These are phyloP conservation scores for Monarcha castaneiventris DNA, from an alignment of 2,113 vertebrate genomes.

Conservation along the genomic window DNA sequence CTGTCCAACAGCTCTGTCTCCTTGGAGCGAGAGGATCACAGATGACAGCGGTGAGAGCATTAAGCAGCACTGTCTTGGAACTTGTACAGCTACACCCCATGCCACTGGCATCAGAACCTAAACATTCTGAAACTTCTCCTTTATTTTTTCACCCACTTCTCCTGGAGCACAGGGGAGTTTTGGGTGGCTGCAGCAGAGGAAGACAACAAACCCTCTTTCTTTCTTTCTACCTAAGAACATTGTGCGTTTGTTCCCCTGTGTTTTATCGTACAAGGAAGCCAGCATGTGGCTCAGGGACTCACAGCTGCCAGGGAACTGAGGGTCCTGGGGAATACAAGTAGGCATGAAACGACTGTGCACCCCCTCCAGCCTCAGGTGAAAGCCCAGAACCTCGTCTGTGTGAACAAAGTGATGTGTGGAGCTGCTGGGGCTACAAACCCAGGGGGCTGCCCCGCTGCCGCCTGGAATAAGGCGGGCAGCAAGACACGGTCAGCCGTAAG, in stretches of 20 bases:
- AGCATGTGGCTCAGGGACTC: neutral
- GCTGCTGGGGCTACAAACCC: neutral
- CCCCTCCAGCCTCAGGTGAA: neutral
- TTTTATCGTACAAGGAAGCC: neutral
- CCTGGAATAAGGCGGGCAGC: neutral
- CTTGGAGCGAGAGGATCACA: neutral
- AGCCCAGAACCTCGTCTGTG: neutral
- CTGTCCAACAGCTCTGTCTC: neutral
- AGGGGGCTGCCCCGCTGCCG: neutral
- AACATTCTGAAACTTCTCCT: neutral
- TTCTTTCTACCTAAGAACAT: neutral
- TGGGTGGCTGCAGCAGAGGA: neutral
- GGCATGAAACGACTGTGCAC: neutral
- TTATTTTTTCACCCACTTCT: neutral
- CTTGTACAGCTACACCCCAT: neutral
- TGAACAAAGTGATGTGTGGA: neutral
- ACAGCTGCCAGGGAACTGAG: neutral
- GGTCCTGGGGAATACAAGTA: neutral
- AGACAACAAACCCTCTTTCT: neutral
- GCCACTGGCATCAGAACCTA: neutral
- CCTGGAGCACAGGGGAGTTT: neutral
- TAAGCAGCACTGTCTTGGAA: neutral
- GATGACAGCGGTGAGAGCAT: rapidly evolving
- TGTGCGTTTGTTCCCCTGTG: neutral
- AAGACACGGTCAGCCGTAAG: neutral